Evolutionary conservation across 2,888 invertebrate genomes (phyloP).

Genomic region (Lycocerus yunnanus): DNA sequence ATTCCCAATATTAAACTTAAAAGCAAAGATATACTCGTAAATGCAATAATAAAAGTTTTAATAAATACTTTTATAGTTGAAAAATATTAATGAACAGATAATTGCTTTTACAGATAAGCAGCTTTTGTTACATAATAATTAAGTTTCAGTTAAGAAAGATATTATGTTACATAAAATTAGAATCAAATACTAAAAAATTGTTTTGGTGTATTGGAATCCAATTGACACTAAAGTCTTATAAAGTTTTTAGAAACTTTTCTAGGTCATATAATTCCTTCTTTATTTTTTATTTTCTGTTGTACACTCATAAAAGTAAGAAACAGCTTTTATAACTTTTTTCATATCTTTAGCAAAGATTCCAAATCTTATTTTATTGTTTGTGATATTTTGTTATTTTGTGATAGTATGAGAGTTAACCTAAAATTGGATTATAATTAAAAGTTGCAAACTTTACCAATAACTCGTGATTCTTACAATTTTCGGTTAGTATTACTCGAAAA

Average conservation of each 20-base stretch:
- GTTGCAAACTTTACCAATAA: background rate
- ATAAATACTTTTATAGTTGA: background rate
- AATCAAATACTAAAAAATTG: background rate
- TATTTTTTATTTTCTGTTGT: constrained; percentile 24
- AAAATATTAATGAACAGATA: background rate
- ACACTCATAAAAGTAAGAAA: constrained; percentile 25
- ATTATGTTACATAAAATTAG: background rate
- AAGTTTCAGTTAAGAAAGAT: background rate
- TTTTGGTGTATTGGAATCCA: constrained; percentile 20
- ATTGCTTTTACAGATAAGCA: background rate
- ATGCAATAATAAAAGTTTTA: background rate
- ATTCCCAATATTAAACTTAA: background rate
- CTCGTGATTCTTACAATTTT: background rate
- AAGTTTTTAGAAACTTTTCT: constrained; percentile 23
- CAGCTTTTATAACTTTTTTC: constrained; percentile 36
- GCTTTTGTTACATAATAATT: background rate
- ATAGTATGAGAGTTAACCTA: constrained; percentile 35
- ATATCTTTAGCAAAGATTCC: constrained; percentile 38
- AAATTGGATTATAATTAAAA: constrained; percentile 1
- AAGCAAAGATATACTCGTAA: background rate
- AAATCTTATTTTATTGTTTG: constrained; percentile 41
- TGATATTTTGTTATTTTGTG: constrained; percentile 41
- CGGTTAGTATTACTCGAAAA: background rate
- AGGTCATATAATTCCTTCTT: constrained; percentile 10
- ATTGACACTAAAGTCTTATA: constrained; percentile 17